Percentiles rank a stretch among this genome's conserved stretches.
Evolutionary conservation across 1,140 invertebrate genomes (phyloP).

Genomic region (Drosophila carrolli): DNA sequence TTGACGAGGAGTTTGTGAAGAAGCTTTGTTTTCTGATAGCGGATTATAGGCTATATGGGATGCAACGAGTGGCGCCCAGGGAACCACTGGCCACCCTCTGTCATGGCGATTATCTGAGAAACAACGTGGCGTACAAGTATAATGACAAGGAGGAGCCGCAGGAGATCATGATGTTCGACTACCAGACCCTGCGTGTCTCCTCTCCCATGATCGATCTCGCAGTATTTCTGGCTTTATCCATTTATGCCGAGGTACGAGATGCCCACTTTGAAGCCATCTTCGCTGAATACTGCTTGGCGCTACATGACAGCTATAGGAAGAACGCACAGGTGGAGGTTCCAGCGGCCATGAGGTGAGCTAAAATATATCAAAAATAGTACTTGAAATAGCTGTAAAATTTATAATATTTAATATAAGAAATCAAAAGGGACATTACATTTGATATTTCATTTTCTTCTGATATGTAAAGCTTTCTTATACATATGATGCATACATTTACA

Average conservation of each 20-base stretch:
- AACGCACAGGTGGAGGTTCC: constrained; percentile 43
- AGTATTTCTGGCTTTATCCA: constrained; percentile 65
- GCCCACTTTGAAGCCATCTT: constrained; percentile 71
- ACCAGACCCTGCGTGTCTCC: constrained; percentile 71
- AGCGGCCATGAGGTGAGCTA: constrained; percentile 55
- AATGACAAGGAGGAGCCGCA: constrained; percentile 43
- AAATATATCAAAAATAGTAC: too few relatives aligned
- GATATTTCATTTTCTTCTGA: too few relatives aligned
- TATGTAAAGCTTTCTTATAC: too few relatives aligned
- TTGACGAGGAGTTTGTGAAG: constrained; percentile 61
- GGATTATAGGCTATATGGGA: constrained; percentile 45
- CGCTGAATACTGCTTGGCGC: constrained; percentile 55
- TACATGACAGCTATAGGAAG: constrained; percentile 47
- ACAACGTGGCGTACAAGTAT: constrained; percentile 79
- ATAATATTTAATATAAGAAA: too few relatives aligned
- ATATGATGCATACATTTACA: too few relatives aligned
- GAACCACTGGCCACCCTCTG: constrained; percentile 76
- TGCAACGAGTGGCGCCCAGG: constrained; percentile 51
- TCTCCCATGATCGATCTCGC: constrained; percentile 80
- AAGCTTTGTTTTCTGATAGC: constrained; percentile 30
- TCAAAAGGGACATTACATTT: too few relatives aligned
- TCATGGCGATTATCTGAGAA: constrained; percentile 80
- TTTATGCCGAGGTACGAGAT: constrained; percentile 59
- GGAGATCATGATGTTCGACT: constrained; percentile 83
- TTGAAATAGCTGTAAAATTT: too few relatives aligned